phyloP scores from a whole-genome alignment of 1,140 invertebrate genomes.

The Delia radicum region DNA sequence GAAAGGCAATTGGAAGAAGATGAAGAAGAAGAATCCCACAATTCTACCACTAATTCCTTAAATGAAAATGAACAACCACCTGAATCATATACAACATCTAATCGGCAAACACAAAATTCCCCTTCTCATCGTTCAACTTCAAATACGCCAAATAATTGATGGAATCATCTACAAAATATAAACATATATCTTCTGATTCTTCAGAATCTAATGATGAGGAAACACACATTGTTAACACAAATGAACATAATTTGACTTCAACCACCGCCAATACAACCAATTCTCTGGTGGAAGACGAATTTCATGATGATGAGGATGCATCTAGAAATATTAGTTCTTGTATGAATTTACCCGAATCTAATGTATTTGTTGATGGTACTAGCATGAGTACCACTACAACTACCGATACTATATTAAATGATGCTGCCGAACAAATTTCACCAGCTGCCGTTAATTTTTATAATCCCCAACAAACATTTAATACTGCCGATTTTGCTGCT shows the following conservation, averaged over 20 bases:
- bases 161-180: too few species aligned
- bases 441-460: conserved; percentile 18
- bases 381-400: conserved; percentile 5
- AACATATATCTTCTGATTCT: too few species aligned
- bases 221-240: not conserved
- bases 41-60: too few species aligned
- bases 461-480: not conserved
- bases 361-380: conserved; percentile 2
- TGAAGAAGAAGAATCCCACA: too few species aligned
- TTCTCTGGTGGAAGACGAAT: too few species aligned
- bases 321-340: not conserved
- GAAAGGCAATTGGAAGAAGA: not conserved
- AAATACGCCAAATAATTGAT: too few species aligned
- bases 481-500: conserved; percentile 17
- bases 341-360: not conserved
- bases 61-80: too few species aligned
- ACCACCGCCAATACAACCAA: too few species aligned
- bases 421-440: conserved; percentile 13
- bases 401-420: conserved; percentile 6
- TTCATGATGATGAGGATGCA: not conserved
- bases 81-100: not conserved
- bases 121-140: too few species aligned
- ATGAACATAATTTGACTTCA: not conserved
- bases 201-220: not conserved
- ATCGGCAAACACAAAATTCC: not conserved